Percentiles rank a stretch among this genome's conserved stretches.
Conservation (phyloP, 2,888 invertebrate genomes). For the Liposcelis brunnea region DNA sequence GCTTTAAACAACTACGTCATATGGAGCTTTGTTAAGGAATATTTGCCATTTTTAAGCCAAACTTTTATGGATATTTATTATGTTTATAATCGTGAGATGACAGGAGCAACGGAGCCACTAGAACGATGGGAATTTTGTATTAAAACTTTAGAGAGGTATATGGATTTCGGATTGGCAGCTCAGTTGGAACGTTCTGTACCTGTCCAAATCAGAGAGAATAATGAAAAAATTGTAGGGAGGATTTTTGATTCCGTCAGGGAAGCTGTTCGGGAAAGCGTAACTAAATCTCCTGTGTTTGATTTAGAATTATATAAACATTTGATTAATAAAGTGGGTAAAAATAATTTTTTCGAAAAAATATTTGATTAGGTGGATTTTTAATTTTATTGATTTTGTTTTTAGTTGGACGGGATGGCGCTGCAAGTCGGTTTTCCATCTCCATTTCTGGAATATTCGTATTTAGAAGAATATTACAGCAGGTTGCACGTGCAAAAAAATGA, state of each 20-base stretch:
- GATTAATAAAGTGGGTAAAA: conserved; percentile 11
- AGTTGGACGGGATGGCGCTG: conserved; percentile 29
- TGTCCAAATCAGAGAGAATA: conserved; percentile 18
- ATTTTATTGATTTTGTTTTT: conserved; percentile 18
- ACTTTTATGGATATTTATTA: conserved; percentile 17
- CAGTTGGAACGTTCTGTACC: conserved; percentile 24
- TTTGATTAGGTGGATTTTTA: neutral
- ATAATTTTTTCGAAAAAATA: neutral
- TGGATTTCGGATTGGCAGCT: conserved; percentile 31
- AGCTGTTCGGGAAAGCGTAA: conserved; percentile 19
- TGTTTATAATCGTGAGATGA: conserved; percentile 17
- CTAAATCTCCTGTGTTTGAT: conserved; percentile 17
- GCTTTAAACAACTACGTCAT: conserved; percentile 21
- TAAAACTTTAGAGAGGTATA: conserved; percentile 28
- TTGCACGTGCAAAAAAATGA: conserved; percentile 31
- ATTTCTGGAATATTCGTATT: conserved; percentile 22
- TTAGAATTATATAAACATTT: conserved; percentile 21
- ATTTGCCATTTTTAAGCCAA: conserved; percentile 34
- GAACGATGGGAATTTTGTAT: conserved; percentile 36
- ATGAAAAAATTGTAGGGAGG: conserved; percentile 17
- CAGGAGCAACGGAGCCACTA: conserved; percentile 17
- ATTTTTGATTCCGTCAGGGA: conserved; percentile 20
- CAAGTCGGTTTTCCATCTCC: conserved; percentile 30
- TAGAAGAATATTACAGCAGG: conserved; percentile 27
- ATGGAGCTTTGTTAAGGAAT: conserved; percentile 36